Percentiles rank a stretch among this genome's conserved stretches.
Evolutionary conservation across 2,888 invertebrate genomes (phyloP).

Genomic region (Crossocerus cetratus): DNA sequence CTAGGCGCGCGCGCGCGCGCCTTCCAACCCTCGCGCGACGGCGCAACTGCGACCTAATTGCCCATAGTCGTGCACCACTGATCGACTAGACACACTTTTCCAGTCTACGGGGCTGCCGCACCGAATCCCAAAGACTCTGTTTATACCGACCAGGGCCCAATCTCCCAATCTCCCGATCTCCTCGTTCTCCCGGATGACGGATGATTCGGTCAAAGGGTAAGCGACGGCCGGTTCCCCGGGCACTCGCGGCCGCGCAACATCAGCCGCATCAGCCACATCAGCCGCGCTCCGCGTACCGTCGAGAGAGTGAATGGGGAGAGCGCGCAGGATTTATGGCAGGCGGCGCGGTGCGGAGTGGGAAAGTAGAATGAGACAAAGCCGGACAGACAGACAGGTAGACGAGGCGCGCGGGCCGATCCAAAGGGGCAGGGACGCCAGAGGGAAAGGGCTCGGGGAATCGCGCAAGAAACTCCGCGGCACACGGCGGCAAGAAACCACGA

Average conservation of each 20-base stretch:
- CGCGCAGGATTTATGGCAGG: conserved; percentile 44
- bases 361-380: conserved; percentile 23
- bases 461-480: not conserved
- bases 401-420: not conserved
- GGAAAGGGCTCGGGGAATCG: conserved; percentile 19
- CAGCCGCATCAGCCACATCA: too few species aligned
- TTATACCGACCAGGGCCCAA: too few species aligned
- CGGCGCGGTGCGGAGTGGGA: conserved; percentile 26
- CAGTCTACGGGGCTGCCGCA: too few species aligned
- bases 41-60: not conserved
- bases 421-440: conserved; percentile 14
- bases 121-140: too few species aligned
- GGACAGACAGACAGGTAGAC: not conserved
- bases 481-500: not conserved
- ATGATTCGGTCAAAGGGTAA: too few species aligned
- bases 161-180: too few species aligned
- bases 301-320: conserved; percentile 47
- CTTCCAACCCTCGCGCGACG: not conserved
- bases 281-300: too few species aligned
- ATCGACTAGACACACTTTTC: not conserved
- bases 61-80: not conserved
- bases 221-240: too few species aligned
- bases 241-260: too few species aligned
- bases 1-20: not conserved
- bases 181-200: too few species aligned